Evolutionary conservation across 1,140 invertebrate species (phyloP).

Genomic region (Meloidogyne chitwoodi): DNA sequence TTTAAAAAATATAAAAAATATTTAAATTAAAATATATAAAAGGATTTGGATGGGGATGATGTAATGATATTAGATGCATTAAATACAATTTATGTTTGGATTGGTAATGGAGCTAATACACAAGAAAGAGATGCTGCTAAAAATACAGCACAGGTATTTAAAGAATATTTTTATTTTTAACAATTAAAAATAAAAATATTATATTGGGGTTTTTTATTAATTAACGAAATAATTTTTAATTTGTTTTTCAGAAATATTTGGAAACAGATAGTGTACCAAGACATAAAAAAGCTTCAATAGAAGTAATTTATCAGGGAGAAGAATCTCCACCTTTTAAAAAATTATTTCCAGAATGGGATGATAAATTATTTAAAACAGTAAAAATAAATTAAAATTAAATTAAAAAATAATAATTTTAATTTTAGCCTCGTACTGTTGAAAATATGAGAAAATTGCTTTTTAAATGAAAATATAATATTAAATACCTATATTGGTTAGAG

Average conservation of each 20-base stretch:
- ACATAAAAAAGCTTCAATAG: constrained; percentile 52
- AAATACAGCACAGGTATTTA: constrained; percentile 63
- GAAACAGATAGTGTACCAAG: constrained; percentile 47
- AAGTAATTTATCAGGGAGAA: constrained; percentile 50
- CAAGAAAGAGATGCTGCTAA: constrained; percentile 68
- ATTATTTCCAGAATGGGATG: constrained; percentile 55
- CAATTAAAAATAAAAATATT: too few species aligned
- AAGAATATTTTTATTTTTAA: too few species aligned
- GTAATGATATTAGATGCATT: constrained; percentile 80
- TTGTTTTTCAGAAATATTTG: constrained; percentile 43
- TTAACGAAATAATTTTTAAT: background rate
- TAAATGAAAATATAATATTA: constrained; percentile 30
- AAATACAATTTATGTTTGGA: constrained; percentile 74
- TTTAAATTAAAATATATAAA: constrained; percentile 12
- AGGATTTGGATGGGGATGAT: constrained; percentile 77
- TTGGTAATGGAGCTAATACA: constrained; percentile 70
- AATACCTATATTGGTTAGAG: too few species aligned
- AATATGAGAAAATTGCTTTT: constrained; percentile 57
- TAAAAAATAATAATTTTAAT: constrained; percentile 11
- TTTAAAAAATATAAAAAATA: background rate
- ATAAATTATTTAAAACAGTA: constrained; percentile 54
- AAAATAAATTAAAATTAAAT: constrained; percentile 33
- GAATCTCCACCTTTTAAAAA: constrained; percentile 57
- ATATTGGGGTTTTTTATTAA: too few species aligned
- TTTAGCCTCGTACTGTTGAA: constrained; percentile 31